phyloP scores from a whole-genome alignment of 2,113 vertebrate species.

The Uria aalge region DNA sequence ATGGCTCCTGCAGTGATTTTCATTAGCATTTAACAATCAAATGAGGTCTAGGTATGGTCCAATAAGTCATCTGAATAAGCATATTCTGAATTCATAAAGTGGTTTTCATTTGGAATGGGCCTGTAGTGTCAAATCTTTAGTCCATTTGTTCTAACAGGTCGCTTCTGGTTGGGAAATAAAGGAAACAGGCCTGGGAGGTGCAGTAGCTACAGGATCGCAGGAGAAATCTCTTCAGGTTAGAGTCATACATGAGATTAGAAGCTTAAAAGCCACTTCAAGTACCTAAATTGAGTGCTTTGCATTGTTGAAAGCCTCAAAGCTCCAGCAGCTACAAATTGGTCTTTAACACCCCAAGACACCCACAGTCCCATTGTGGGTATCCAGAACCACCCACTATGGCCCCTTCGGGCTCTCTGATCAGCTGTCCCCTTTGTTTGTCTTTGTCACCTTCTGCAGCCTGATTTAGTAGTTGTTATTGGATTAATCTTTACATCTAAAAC shows the following conservation, averaged over 20 bases:
- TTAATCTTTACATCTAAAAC: neutral
- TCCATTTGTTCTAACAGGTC: neutral
- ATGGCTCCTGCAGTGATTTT: neutral
- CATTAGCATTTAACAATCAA: neutral
- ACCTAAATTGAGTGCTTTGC: neutral
- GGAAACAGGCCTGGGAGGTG: neutral
- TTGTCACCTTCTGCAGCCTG: neutral
- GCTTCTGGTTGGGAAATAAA: neutral
- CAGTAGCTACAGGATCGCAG: neutral
- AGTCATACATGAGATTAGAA: neutral
- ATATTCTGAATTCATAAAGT: neutral
- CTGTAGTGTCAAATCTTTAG: neutral
- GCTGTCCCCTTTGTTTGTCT: neutral
- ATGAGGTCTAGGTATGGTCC: neutral
- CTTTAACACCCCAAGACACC: neutral
- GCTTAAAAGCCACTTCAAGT: neutral
- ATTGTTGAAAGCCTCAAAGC: neutral
- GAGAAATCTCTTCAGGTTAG: neutral
- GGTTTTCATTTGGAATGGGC: neutral
- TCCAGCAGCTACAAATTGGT: neutral
- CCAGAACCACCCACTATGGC: neutral
- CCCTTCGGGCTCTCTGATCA: neutral
- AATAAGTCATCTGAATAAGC: neutral
- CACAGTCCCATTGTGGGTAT: neutral
- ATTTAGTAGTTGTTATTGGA: neutral